phyloP scores from a whole-genome alignment of 2,797 vertebrate species.

The Dendrocincla tyrannina region DNA sequence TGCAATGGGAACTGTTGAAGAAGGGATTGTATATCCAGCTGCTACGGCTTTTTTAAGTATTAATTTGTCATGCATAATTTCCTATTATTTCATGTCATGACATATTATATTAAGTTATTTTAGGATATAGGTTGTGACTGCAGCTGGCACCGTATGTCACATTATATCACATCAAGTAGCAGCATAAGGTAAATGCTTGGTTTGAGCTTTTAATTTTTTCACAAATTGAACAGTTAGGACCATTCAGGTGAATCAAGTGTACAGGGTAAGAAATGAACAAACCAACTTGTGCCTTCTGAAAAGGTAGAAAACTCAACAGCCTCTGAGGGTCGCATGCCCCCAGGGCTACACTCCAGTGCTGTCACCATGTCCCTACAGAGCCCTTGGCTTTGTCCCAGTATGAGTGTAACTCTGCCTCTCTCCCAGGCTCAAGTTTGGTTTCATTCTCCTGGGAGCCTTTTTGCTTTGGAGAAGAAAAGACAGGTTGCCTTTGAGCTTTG shows the following conservation, averaged over 20 bases:
- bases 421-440: not conserved
- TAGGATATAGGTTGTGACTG: slow-evolving; percentile 8
- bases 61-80: slow-evolving; percentile 50
- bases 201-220: not conserved
- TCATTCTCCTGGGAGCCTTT: not conserved
- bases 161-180: slow-evolving; percentile 22
- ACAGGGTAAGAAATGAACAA: not conserved
- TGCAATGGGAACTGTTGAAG: not conserved
- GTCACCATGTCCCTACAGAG: not conserved
- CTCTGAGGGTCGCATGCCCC: not conserved
- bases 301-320: not conserved
- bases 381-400: not conserved
- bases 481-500: not conserved
- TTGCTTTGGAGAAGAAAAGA: not conserved
- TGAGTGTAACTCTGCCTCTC: not conserved
- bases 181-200: slow-evolving; percentile 29
- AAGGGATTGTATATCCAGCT: not conserved
- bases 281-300: not conserved
- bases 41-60: slow-evolving; percentile 13
- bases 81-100: slow-evolving; percentile 49
- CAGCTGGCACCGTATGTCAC: not conserved
- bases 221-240: not conserved
- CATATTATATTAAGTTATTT: slow-evolving; percentile 40
- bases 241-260: not conserved
- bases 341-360: rapidly evolving